phyloP scores from a whole-genome alignment of 2,888 invertebrate species.

The Rhogogaster chlorosoma region DNA sequence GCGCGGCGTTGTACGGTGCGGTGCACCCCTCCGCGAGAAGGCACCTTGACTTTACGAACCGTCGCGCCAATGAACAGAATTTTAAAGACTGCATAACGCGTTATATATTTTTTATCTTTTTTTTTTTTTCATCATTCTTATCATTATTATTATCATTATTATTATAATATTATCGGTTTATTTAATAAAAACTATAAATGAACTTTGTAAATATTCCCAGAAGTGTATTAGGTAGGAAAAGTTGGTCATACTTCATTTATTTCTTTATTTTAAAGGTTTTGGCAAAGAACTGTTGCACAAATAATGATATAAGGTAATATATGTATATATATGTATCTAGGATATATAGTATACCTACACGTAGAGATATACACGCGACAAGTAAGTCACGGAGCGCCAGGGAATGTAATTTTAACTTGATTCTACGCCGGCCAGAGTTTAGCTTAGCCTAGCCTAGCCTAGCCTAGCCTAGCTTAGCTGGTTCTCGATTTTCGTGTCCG shows the following conservation, averaged over 20 bases:
- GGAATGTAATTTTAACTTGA: constrained; percentile 50
- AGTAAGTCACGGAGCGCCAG: not conserved
- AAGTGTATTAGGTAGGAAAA: too few species aligned
- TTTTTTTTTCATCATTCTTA: not conserved
- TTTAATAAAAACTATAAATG: too few species aligned
- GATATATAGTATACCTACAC: not conserved
- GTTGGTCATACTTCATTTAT: not conserved
- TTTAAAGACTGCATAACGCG: not conserved
- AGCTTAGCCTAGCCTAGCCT: not conserved
- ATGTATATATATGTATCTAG: not conserved
- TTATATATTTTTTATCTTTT: too few species aligned
- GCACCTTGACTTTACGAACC: constrained; percentile 19
- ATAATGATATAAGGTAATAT: not conserved
- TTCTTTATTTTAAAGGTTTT: not conserved
- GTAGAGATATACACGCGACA: not conserved
- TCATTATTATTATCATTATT: not conserved
- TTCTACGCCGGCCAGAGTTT: constrained; percentile 7
- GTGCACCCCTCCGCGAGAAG: constrained; percentile 20
- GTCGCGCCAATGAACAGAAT: constrained; percentile 11
- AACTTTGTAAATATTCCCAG: too few species aligned
- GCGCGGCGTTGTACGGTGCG: not conserved
- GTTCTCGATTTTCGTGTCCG: constrained; percentile 13
- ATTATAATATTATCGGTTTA: not conserved
- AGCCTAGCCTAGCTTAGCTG: not conserved
- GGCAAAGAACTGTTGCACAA: not conserved